Percentiles rank a stretch among this genome's conserved stretches.
Evolutionary conservation across 30 jellyfish, hydroid and myxozoan genomes (phyloP).

Genomic region (Cassiopea xamachana): DNA sequence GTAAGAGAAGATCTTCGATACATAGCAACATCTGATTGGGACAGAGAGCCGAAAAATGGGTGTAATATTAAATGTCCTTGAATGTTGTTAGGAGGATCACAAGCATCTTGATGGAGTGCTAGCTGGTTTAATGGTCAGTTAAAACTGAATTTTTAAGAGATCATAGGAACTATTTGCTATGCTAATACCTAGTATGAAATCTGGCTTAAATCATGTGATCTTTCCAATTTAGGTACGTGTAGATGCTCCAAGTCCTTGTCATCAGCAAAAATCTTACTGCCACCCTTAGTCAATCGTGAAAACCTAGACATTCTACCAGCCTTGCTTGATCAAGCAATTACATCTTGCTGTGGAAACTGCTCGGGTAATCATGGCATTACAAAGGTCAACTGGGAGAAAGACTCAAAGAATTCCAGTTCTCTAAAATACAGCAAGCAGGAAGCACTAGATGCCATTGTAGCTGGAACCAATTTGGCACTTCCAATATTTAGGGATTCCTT

Average conservation of each 20-base stretch:
- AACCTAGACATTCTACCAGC: constrained; percentile 20
- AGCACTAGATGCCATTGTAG: constrained; percentile 3
- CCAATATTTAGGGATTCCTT: constrained; percentile 22
- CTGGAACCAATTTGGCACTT: constrained; percentile 43
- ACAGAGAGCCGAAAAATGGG: no score
- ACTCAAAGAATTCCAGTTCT: neutral
- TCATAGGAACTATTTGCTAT: no score
- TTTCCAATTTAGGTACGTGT: constrained; percentile 1
- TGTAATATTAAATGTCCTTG: no score
- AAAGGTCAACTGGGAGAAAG: constrained; percentile 36
- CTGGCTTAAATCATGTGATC: neutral
- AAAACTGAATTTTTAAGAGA: no score
- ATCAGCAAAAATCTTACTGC: constrained; percentile 22
- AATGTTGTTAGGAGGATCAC: no score
- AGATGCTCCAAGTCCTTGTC: constrained; percentile 24
- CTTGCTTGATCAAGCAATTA: constrained; percentile 7
- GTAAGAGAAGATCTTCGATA: no score
- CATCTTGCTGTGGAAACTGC: constrained; percentile 68
- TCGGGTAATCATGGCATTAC: constrained; percentile 41
- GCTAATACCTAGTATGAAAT: no score
- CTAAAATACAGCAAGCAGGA: constrained; percentile 13
- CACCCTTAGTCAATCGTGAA: constrained; percentile 10
- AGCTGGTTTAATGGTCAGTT: no score
- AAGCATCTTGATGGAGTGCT: no score
- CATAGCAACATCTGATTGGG: no score